A percentile compares a stretch with the other conserved stretches of the same genome.
Evolutionary conservation across 2,797 vertebrate genomes (phyloP).

Genomic region (Acestrorhynchus altus): DNA sequence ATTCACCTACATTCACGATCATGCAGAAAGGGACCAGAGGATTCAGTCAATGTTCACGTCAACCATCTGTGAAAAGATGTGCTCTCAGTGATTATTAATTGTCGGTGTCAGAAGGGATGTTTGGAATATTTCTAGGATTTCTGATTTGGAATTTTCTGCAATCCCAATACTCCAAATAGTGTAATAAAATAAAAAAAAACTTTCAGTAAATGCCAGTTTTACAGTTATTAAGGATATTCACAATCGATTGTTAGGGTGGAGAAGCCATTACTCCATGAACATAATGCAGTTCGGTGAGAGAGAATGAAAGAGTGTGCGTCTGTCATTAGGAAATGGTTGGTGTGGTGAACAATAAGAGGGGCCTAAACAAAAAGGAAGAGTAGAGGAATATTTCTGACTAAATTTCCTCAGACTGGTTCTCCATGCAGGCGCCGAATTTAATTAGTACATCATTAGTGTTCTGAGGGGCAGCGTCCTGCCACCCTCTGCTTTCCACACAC

Average conservation of each 20-base stretch:
- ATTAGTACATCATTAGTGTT: conserved; percentile 22
- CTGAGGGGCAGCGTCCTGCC: not conserved
- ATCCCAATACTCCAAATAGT: no score
- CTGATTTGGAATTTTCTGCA: no score
- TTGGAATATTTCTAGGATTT: no score
- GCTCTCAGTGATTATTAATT: no score
- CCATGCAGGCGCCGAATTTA: not conserved
- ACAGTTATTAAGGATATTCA: no score
- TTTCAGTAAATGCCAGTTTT: no score
- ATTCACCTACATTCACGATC: no score
- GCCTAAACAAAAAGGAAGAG: not conserved
- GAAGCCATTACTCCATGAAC: not conserved
- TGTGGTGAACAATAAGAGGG: not conserved
- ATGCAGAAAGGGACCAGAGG: no score
- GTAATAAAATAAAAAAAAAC: no score
- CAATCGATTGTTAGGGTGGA: not conserved
- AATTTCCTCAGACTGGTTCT: conserved; percentile 49
- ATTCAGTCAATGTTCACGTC: no score
- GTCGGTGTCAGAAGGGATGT: no score
- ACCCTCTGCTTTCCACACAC: not conserved
- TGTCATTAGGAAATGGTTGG: not conserved
- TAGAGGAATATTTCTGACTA: conserved; percentile 28
- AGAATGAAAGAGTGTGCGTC: not conserved
- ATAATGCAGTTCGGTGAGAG: conserved; percentile 5
- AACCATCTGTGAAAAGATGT: no score